A percentile compares a stretch with the other conserved stretches of the same genome.
Conservation (phyloP, 2,888 invertebrate genomes). For the Drosophila merina region DNA sequence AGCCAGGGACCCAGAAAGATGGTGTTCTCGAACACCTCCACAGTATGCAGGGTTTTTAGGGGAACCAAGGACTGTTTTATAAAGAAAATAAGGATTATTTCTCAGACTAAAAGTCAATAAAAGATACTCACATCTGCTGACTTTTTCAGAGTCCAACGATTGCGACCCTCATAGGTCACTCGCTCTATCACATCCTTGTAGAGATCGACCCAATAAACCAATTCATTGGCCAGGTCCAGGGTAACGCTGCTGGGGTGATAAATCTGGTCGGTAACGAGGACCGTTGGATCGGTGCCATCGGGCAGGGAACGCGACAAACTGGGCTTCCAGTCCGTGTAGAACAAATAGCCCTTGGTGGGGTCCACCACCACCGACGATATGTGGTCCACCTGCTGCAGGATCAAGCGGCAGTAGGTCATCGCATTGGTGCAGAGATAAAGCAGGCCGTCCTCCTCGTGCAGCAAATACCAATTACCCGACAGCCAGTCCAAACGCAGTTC, state of each 20-base stretch:
- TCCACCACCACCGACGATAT: conserved; percentile 89
- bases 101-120: too few relatives aligned
- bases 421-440: conserved; percentile 89
- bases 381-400: conserved; percentile 87
- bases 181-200: conserved; percentile 92
- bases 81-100: conserved; percentile 1
- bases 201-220: conserved; percentile 92
- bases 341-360: conserved; percentile 90
- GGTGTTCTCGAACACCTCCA: conserved; percentile 90
- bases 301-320: conserved; percentile 87
- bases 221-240: conserved; percentile 88
- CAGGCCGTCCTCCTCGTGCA: conserved; percentile 88
- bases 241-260: conserved; percentile 91
- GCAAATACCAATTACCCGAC: conserved; percentile 93
- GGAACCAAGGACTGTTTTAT: conserved; percentile 71
- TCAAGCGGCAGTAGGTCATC: conserved; percentile 88
- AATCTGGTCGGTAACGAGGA: conserved; percentile 88
- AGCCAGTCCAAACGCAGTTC: conserved; percentile 94
- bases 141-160: conserved; percentile 85
- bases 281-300: conserved; percentile 87
- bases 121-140: conserved; percentile 76
- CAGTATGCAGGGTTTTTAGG: conserved; percentile 86
- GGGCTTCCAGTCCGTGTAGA: conserved; percentile 90
- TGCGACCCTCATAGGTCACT: conserved; percentile 90
- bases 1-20: conserved; percentile 90